A percentile compares a stretch with the other conserved stretches of the same genome.
Evolutionary conservation across 2,888 invertebrate species (phyloP).

Genomic region (Torymus auratus): DNA sequence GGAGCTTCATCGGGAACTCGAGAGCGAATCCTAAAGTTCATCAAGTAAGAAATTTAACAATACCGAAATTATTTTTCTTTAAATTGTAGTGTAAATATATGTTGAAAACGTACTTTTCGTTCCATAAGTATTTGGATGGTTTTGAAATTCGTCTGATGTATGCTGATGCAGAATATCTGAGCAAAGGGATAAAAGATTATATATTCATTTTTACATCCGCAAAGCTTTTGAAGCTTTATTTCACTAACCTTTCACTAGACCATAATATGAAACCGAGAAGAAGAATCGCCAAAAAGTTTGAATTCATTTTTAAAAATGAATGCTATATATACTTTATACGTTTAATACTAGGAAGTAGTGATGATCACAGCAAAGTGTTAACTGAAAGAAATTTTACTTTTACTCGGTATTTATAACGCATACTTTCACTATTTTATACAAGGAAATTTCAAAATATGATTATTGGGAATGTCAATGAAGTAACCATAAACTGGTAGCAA

Average conservation of each 20-base stretch:
- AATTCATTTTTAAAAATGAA: conserved; percentile 12
- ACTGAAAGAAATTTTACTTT: not conserved
- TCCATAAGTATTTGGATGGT: conserved; percentile 35
- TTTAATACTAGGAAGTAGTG: no score
- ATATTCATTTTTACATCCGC: not conserved
- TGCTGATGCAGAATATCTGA: not conserved
- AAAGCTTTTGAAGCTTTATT: not conserved
- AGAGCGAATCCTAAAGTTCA: conserved; percentile 17
- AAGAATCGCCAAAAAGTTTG: not conserved
- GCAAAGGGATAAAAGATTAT: not conserved
- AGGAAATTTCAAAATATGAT: no score
- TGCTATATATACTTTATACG: no score
- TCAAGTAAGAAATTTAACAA: not conserved
- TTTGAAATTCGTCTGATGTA: conserved; percentile 29
- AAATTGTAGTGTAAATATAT: not conserved
- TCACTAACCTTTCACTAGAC: conserved; percentile 8
- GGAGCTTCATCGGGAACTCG: conserved; percentile 4
- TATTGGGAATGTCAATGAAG: no score
- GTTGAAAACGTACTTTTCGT: conserved; percentile 26
- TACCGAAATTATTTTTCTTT: not conserved
- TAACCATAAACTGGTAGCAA: no score
- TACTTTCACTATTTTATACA: no score
- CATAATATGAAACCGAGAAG: not conserved
- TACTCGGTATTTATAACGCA: conserved; percentile 27
- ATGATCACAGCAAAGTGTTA: not conserved